Conservation (phyloP, 2,888 invertebrate species). For the Diarsia rubi region DNA sequence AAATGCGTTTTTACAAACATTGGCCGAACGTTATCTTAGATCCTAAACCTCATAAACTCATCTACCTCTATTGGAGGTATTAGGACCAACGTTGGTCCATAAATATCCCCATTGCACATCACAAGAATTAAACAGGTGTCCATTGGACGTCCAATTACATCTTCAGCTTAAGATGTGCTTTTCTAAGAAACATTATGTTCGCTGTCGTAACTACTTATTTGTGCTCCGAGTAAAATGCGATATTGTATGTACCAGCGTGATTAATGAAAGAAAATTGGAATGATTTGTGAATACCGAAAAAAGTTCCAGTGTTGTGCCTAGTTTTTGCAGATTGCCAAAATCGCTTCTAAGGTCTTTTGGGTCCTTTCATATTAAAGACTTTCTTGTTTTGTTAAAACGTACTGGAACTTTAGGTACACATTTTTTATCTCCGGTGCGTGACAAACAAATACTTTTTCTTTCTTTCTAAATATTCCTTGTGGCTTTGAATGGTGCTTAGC, state of each 20-base stretch:
- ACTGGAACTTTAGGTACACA: no score
- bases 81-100: slow-evolving; percentile 18
- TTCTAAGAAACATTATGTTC: slow-evolving; percentile 57
- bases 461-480: not conserved
- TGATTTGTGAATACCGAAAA: slow-evolving; percentile 5
- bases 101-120: slow-evolving; percentile 12
- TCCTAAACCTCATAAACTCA: not conserved
- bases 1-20: not conserved
- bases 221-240: slow-evolving; percentile 35
- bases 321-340: not conserved
- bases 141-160: slow-evolving; percentile 53
- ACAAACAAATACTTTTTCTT: no score
- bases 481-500: not conserved
- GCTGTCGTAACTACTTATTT: slow-evolving; percentile 39
- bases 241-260: slow-evolving; percentile 11
- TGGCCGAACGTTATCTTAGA: not conserved
- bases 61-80: not conserved
- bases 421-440: no score
- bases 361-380: not conserved
- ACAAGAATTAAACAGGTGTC: slow-evolving; percentile 57
- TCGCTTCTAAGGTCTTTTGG: not conserved
- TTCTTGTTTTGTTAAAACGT: not conserved
- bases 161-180: slow-evolving; percentile 27
- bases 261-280: slow-evolving; percentile 15
- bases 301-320: not conserved